Percentiles rank a stretch among this genome's conserved stretches.
Evolutionary conservation across 2,888 invertebrate species (phyloP).

Genomic region (Falcaria lacertinaria): DNA sequence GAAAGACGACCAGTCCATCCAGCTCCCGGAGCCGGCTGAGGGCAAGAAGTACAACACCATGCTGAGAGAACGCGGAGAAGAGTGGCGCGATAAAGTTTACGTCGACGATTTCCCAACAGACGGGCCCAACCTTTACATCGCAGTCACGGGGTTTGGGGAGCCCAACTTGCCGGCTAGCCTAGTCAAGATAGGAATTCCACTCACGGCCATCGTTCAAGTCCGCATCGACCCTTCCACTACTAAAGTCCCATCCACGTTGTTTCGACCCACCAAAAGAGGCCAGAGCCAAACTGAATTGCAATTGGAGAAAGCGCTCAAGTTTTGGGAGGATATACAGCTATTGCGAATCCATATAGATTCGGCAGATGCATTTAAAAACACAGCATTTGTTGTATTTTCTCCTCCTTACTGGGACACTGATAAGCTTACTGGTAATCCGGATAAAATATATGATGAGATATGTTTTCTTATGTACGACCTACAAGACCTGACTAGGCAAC

Average conservation of each 20-base stretch:
- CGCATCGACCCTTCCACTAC: constrained; percentile 44
- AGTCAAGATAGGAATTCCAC: constrained; percentile 56
- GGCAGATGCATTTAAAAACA: constrained; percentile 51
- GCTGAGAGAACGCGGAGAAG: constrained; percentile 73
- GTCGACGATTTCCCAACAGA: constrained; percentile 74
- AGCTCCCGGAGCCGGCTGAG: constrained; percentile 33
- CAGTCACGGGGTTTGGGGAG: constrained; percentile 72
- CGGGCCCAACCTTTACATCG: constrained; percentile 76
- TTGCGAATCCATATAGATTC: constrained; percentile 45
- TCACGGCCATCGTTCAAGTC: constrained; percentile 62
- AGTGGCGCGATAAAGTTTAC: constrained; percentile 75
- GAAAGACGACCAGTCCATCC: constrained; percentile 21
- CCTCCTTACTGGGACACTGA: constrained; percentile 59
- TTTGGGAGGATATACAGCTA: constrained; percentile 61
- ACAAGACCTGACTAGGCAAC: constrained; percentile 72
- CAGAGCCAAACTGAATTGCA: constrained; percentile 60
- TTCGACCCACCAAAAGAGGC: constrained; percentile 52
- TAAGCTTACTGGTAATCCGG: constrained; percentile 44
- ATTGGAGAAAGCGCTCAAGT: constrained; percentile 44
- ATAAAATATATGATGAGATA: constrained; percentile 72
- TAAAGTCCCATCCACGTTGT: constrained; percentile 45
- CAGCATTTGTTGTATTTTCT: constrained; percentile 63
- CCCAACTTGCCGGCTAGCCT: constrained; percentile 47
- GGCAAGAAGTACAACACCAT: constrained; percentile 69
- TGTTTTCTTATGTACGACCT: constrained; percentile 75